Base-by-base conservation (phyloP, 2,888 invertebrate species). In the Herminia tarsipennalis region DNA sequence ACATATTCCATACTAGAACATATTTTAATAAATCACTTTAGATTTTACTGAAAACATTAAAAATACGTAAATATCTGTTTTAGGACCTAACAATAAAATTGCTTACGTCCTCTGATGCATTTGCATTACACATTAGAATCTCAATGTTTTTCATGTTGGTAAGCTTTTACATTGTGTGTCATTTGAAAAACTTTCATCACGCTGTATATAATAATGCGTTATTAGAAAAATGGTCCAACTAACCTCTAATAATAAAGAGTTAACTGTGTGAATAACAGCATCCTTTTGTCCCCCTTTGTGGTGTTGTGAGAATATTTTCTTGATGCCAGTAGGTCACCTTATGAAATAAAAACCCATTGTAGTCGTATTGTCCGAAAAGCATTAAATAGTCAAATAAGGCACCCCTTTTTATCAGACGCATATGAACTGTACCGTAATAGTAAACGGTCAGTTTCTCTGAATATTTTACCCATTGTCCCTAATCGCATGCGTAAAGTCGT, bases 241-340 rank as follows among this genome's bases (percentile, higher is more conserved):
- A 79, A 63, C 47, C 50, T 61, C 27, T 37, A 52, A 78, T 77
- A 82, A 81, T 78, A 78, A 75, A 81, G 78, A 87, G 81, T 85
- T 87, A 91, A 90, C 88, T 88, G 88, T 89, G 90, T 91, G 90
- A 90, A 88, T 87, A 90, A 90, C 88, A 89, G 88, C 89, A 89
- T 90, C 91, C 88, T 80, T 88, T 90, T 90, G 84, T 90, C 21
- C 10, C 22, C 73, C 52, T 83, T 90, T 90, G 86, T 88, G 66
- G 80, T 81, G 81, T 84, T 88, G 88, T 90, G 91, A 88, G 89
- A 91, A 90, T 74, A 67, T 76, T 78, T 81, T 82, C 78, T 79
- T 73, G 68, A 56, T 68, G 67, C 63, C 73, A 75, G 64, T 66
- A 73, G 80, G 76, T 79, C 78, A 79, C 49, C 48, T 28, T 50